Percentiles rank a stretch among this genome's conserved stretches.
Evolutionary conservation across 2,113 vertebrate species (phyloP).

Genomic region (Datnioides undecimradiatus): DNA sequence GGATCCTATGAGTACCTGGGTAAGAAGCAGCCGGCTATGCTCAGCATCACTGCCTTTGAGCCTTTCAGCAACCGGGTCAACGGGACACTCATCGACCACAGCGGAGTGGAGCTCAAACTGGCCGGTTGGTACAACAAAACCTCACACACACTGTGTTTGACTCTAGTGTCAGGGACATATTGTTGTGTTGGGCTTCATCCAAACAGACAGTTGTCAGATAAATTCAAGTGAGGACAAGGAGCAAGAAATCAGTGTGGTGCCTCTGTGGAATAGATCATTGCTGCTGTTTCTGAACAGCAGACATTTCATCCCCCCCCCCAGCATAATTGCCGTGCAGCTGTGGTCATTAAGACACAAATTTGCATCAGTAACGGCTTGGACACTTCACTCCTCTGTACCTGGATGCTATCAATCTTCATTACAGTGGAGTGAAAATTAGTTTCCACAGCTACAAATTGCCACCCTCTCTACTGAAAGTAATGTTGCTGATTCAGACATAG

Average conservation of each 20-base stretch:
- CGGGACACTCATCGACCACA: constrained; percentile 95
- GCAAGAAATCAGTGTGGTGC: constrained; percentile 11
- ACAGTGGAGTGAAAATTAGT: constrained; percentile 14
- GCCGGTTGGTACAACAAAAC: constrained; percentile 83
- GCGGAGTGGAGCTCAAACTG: constrained; percentile 92
- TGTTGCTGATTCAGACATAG: not conserved
- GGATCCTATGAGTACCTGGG: constrained; percentile 98
- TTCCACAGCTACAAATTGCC: constrained; percentile 7
- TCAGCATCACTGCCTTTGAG: constrained; percentile 94
- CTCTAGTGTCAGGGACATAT: not conserved
- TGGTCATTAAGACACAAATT: constrained; percentile 54
- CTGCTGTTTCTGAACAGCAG: constrained; percentile 29
- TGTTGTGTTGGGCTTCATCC: not conserved
- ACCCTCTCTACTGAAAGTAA: not conserved
- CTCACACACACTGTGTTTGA: not conserved
- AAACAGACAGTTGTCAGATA: constrained; percentile 9
- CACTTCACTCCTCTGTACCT: constrained; percentile 43
- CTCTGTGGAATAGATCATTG: constrained; percentile 27
- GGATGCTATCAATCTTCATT: constrained; percentile 29
- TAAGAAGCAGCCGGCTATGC: constrained; percentile 97
- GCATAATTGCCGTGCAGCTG: constrained; percentile 58
- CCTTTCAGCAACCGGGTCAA: constrained; percentile 90
- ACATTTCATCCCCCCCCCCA: constrained; percentile 24
- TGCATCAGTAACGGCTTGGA: constrained; percentile 43
- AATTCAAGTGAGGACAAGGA: constrained; percentile 11